Evolutionary conservation across 2,113 vertebrate genomes (phyloP).

Genomic region (Leptocoma aspasia): DNA sequence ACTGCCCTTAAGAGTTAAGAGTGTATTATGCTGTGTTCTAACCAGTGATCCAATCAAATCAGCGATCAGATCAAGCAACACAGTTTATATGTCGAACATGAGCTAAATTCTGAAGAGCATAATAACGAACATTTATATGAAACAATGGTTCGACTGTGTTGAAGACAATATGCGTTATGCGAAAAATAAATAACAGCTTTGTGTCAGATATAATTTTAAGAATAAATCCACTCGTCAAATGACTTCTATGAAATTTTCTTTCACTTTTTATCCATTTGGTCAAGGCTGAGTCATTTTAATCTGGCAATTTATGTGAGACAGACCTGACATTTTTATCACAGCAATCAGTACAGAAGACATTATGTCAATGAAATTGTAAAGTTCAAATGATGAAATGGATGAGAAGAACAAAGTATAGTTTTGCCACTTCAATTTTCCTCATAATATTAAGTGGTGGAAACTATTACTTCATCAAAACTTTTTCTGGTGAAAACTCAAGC

Average conservation of each 20-base stretch:
- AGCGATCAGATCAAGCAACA: not conserved
- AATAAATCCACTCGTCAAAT: not conserved
- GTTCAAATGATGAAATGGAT: slow-evolving; percentile 22
- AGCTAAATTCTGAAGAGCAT: not conserved
- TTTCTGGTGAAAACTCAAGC: not conserved
- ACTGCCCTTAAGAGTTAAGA: not conserved
- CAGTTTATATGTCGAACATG: not conserved
- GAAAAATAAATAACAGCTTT: slow-evolving; percentile 7
- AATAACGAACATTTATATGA: not conserved
- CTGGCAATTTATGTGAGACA: not conserved
- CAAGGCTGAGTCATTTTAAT: slow-evolving; percentile 44
- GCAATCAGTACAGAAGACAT: not conserved
- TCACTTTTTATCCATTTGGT: slow-evolving; percentile 32
- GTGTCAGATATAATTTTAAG: not conserved
- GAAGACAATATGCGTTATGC: not conserved
- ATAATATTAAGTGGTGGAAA: not conserved
- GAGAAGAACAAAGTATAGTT: not conserved
- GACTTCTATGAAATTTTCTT: slow-evolving; percentile 12
- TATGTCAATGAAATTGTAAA: not conserved
- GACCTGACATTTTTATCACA: not conserved
- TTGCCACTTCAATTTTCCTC: not conserved
- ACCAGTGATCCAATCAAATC: no score
- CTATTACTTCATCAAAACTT: not conserved
- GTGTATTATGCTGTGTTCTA: not conserved
- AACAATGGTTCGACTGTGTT: not conserved